phyloP scores from a whole-genome alignment of 1,140 invertebrate genomes.

The Luehdorfia chinensis region DNA sequence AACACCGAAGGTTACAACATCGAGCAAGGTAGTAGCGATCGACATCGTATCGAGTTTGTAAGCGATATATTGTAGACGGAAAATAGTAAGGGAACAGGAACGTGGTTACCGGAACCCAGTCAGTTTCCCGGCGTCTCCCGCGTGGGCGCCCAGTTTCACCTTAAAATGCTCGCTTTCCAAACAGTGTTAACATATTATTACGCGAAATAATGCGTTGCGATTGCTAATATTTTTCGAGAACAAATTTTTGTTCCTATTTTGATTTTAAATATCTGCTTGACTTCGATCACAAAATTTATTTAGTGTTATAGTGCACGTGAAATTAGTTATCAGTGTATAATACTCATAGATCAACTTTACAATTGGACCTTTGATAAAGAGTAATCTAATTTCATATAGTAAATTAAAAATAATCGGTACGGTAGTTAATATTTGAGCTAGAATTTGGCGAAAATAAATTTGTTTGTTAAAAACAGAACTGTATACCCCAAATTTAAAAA shows the following conservation, averaged over 20 bases:
- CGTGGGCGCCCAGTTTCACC: slow-evolving; percentile 25
- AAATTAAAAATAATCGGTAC: not conserved
- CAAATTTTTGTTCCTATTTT: too few relatives aligned
- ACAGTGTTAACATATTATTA: not conserved
- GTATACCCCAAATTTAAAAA: too few relatives aligned
- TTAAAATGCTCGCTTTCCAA: not conserved
- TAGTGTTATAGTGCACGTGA: too few relatives aligned
- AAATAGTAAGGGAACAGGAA: slow-evolving; percentile 15
- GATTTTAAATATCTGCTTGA: too few relatives aligned
- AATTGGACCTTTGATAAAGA: too few relatives aligned
- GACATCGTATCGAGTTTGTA: too few relatives aligned
- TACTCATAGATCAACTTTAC: not conserved
- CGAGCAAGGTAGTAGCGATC: too few relatives aligned
- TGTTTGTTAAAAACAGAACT: not conserved
- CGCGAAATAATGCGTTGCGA: not conserved
- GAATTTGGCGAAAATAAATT: not conserved
- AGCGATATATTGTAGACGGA: too few relatives aligned
- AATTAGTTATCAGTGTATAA: not conserved
- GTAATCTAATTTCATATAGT: not conserved
- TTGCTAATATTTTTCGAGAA: too few relatives aligned
- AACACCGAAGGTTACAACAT: too few relatives aligned
- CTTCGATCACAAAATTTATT: too few relatives aligned
- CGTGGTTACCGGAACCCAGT: slow-evolving; percentile 16
- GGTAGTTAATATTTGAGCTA: not conserved
- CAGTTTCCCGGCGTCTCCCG: slow-evolving; percentile 34